Base-by-base conservation (phyloP, 1,140 invertebrate genomes). In the Asobara japonica region DNA sequence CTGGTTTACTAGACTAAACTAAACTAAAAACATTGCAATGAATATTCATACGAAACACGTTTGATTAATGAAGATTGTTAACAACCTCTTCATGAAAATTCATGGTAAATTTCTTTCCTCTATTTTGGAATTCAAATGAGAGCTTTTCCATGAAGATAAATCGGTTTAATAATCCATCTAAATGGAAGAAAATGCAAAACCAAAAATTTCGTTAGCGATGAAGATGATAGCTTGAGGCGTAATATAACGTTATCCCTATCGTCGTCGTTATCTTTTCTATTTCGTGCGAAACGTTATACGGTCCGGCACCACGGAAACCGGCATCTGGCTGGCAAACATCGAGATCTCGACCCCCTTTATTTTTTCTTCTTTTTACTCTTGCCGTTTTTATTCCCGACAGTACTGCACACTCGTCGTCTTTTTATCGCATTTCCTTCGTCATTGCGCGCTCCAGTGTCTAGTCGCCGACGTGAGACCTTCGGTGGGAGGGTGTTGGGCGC, bases 401-500 rank as follows among this genome's bases (percentile, higher is more conserved):
- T 56, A 27, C 51, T 25, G 51, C 51, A 25, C 51, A 51, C n/a
- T 51, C 45, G 45, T 56, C 51, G 20, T 56, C 13, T 56, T 56
- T 56, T 56, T 56, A 56, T 56, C 20, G 51, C 51, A 56, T 56
- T 56, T 56, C 51, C 51, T 27, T 56, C 51, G 22, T 56, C 51
- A 56, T 56, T 56, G 51, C 51, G 51, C 51, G 51, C 20, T 56
- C 51, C 51, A 56, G 51, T 56, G 51, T 56, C 51, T 56, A 56
- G 51, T 56, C 51, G 51, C 51, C 18, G 22, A 56, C 22, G 18
- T 20, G 51, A 56, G 51, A 56, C 51, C 51, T 56, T 56, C 51
- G 51, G 51, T 56, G 51, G 25, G 51, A 56, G 51, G 51, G 51
- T 56, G 51, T 56, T 22, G 10, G 51, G 51, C 51, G 51, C 51